A percentile compares a stretch with the other conserved stretches of the same genome.
Conservation (phyloP, 2,113 vertebrate species). For the Megaptera novaeangliae region DNA sequence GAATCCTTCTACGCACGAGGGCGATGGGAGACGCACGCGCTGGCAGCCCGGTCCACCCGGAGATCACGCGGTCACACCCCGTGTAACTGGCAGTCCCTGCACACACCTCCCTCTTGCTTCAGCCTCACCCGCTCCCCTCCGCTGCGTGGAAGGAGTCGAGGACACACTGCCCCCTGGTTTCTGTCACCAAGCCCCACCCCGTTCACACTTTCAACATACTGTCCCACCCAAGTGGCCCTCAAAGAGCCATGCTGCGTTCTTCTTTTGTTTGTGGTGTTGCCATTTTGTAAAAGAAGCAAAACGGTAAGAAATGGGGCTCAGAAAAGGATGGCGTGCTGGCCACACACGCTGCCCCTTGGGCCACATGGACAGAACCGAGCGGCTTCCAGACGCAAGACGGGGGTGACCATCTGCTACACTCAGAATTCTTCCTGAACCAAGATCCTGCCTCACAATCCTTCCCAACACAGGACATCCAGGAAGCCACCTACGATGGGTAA, state of each 20-base stretch:
- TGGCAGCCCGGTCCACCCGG: no score
- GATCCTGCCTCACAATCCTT: not conserved
- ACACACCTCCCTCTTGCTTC: accelerated
- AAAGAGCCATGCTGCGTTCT: not conserved
- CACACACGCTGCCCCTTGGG: accelerated
- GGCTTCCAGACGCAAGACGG: not conserved
- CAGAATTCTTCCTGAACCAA: accelerated
- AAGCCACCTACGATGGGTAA: accelerated
- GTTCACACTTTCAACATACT: no score
- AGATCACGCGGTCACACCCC: accelerated
- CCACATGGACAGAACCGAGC: accelerated
- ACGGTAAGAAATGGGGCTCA: not conserved
- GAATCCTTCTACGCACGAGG: accelerated
- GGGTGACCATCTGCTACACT: accelerated
- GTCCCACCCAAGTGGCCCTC: no score
- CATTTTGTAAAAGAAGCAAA: not conserved
- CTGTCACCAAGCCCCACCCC: not conserved
- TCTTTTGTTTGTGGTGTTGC: not conserved
- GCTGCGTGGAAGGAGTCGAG: accelerated
- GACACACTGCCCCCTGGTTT: accelerated
- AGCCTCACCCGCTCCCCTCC: not conserved
- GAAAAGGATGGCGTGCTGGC: not conserved
- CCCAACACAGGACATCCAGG: not conserved
- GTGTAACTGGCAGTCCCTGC: no score
- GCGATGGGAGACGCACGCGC: accelerated